Evolutionary conservation across 2,797 vertebrate species (phyloP).

Genomic region (Cossypha caffra): DNA sequence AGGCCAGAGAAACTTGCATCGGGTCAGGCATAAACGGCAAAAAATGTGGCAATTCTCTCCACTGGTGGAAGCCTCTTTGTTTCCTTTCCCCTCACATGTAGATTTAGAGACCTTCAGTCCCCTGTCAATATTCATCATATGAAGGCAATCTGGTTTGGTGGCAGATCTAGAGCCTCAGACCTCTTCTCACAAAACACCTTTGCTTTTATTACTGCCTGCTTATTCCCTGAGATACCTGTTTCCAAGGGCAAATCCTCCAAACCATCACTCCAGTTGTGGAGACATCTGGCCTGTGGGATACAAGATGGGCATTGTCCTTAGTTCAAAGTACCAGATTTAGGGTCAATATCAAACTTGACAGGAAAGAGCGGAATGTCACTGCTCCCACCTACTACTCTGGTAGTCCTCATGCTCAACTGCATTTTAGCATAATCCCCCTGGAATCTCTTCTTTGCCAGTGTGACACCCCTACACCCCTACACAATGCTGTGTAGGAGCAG

Average conservation of each 20-base stretch:
- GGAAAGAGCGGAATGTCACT: background rate
- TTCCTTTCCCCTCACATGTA: background rate
- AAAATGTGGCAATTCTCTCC: background rate
- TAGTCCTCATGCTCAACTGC: background rate
- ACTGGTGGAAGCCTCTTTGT: background rate
- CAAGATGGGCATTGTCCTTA: background rate
- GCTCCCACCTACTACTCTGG: background rate
- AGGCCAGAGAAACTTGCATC: background rate
- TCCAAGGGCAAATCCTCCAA: background rate
- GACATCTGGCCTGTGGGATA: background rate
- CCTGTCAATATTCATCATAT: background rate
- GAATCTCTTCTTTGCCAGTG: background rate
- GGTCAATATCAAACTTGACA: background rate
- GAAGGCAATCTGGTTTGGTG: background rate
- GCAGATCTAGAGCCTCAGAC: background rate
- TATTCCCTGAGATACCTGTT: background rate
- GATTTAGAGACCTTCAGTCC: background rate
- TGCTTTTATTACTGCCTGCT: background rate
- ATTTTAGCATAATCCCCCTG: background rate
- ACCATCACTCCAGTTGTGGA: background rate
- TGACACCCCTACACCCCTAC: background rate
- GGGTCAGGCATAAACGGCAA: background rate
- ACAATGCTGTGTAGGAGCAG: rapidly evolving
- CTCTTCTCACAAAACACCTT: background rate
- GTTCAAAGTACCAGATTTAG: background rate